Evolutionary conservation across 2,113 vertebrate genomes (phyloP).

Genomic region (Prolemur simus): DNA sequence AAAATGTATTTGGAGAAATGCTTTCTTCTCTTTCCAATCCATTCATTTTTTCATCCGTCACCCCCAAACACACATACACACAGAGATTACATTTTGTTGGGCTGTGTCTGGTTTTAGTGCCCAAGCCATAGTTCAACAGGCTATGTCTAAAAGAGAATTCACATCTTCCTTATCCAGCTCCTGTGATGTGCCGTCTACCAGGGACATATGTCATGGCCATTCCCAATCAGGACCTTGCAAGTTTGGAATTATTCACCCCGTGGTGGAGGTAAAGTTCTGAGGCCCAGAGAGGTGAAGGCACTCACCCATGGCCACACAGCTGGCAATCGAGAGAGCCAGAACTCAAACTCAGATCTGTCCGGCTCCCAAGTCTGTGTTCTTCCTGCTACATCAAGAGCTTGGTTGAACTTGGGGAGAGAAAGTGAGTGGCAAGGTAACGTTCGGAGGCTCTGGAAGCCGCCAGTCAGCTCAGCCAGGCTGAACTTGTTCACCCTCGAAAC

Average conservation of each 20-base stretch:
- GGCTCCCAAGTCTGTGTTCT: not conserved
- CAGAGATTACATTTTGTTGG: not conserved
- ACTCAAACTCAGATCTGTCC: not conserved
- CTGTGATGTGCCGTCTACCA: accelerated
- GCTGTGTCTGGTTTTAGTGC: not conserved
- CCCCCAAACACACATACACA: not conserved
- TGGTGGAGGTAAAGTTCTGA: not conserved
- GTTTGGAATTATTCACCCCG: not conserved
- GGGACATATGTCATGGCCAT: accelerated
- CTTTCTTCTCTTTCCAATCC: not conserved
- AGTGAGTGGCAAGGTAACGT: not conserved
- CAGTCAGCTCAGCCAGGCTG: not conserved
- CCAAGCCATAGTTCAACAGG: not conserved
- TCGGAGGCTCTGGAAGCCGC: not conserved
- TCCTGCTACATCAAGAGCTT: accelerated
- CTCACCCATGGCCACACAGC: accelerated
- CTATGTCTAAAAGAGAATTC: not conserved
- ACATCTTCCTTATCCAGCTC: not conserved
- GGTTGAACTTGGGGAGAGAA: not conserved
- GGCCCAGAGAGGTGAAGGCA: not conserved
- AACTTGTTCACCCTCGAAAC: not conserved
- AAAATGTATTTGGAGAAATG: not conserved
- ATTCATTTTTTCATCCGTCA: accelerated
- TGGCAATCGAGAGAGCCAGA: accelerated
- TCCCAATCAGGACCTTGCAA: accelerated